Conservation (phyloP, 2,113 vertebrate species). For the Neolamprologus tretocephalus region DNA sequence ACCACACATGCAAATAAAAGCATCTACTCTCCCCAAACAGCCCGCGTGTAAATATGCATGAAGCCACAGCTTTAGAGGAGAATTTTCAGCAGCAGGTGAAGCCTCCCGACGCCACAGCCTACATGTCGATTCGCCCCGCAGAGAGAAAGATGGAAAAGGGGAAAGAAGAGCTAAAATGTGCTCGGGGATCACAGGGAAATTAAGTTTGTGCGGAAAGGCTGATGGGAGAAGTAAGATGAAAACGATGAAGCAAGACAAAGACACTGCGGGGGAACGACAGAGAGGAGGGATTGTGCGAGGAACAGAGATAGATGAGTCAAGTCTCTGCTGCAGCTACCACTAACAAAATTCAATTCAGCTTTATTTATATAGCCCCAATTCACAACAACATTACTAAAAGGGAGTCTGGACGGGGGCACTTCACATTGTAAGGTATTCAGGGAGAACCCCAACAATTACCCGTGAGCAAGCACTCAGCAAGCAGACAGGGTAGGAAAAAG, state of each 20-base stretch:
- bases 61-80: not conserved
- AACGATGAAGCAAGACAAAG: not conserved
- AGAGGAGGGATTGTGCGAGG: not conserved
- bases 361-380: not conserved
- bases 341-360: not conserved
- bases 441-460: not conserved
- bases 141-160: not conserved
- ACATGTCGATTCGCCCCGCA: conserved; percentile 11
- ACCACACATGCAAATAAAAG: not conserved
- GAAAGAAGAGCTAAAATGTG: not conserved
- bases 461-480: not conserved
- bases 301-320: not conserved
- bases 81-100: conserved; percentile 4
- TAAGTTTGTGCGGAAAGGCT: not conserved
- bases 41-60: not conserved
- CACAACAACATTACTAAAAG: not conserved
- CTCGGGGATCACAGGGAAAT: not conserved
- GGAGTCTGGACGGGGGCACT: not conserved
- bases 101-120: not conserved
- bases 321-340: not conserved
- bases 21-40: not conserved
- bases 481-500: not conserved
- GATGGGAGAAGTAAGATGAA: not conserved
- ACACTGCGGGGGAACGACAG: not conserved
- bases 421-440: not conserved